phyloP scores from a whole-genome alignment of 2,888 invertebrate genomes.

The Caenorhabditis sp. region DNA sequence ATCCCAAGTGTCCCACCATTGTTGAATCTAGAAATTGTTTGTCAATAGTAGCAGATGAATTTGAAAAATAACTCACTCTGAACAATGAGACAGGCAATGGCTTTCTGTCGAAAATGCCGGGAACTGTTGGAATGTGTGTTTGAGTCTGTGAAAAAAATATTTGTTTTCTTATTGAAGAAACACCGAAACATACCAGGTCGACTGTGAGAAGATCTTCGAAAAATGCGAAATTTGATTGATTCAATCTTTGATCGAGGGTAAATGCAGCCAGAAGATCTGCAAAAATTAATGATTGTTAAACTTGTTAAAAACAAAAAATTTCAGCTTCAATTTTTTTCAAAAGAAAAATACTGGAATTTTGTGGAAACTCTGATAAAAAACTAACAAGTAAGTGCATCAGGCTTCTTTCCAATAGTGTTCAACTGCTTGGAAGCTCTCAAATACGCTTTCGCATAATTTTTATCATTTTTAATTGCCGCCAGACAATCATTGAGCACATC shows the following conservation, averaged over 20 bases:
- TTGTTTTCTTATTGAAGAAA: slow-evolving; percentile 7
- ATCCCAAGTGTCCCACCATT: slow-evolving; percentile 41
- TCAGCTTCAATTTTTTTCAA: neutral
- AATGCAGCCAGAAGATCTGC: slow-evolving; percentile 35
- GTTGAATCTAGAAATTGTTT: slow-evolving; percentile 20
- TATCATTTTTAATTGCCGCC: slow-evolving; percentile 28
- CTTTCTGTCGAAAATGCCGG: slow-evolving; percentile 8
- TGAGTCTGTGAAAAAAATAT: slow-evolving; percentile 13
- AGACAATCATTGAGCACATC: slow-evolving; percentile 36
- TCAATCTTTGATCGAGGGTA: slow-evolving; percentile 21
- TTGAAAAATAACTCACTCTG: slow-evolving; percentile 7
- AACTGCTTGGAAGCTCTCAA: slow-evolving; percentile 35
- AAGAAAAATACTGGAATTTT: neutral
- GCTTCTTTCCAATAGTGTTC: slow-evolving; percentile 26
- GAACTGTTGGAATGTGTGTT: slow-evolving; percentile 17
- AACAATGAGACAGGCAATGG: slow-evolving; percentile 21
- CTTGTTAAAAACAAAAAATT: too few species aligned
- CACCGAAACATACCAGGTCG: neutral
- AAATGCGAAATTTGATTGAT: slow-evolving; percentile 31
- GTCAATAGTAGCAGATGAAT: too few species aligned
- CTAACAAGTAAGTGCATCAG: slow-evolving; percentile 34
- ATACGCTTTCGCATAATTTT: slow-evolving; percentile 35
- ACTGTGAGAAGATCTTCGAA: slow-evolving; percentile 18
- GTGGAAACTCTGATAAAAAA: neutral
- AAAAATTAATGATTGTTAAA: too few species aligned